phyloP scores from a whole-genome alignment of 2,113 vertebrate species.

The Psittacara wagleri region DNA sequence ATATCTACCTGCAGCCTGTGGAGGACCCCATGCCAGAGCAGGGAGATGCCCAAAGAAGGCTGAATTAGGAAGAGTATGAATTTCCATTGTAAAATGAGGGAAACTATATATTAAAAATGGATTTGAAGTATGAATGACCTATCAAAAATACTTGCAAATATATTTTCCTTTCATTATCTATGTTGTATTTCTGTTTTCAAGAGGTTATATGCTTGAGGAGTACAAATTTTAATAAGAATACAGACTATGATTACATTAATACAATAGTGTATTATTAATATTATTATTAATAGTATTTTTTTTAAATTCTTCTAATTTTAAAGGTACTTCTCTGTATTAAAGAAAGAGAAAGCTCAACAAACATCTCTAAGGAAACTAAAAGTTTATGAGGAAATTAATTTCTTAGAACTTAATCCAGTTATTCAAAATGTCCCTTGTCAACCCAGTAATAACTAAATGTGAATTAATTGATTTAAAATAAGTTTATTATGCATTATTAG shows the following conservation, averaged over 20 bases:
- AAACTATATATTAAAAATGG: not conserved
- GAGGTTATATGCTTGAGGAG: not conserved
- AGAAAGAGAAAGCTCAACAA: not conserved
- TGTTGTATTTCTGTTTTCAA: not conserved
- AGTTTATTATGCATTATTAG: not conserved
- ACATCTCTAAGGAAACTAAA: not conserved
- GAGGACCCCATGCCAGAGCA: not conserved
- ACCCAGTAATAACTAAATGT: not conserved
- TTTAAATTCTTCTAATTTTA: not conserved
- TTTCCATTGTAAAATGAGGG: not conserved
- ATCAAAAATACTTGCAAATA: not conserved
- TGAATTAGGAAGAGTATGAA: not conserved
- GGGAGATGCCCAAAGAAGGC: not conserved
- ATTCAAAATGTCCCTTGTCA: not conserved
- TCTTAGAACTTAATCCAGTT: slow-evolving; percentile 3
- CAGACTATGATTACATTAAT: not conserved
- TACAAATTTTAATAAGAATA: not conserved
- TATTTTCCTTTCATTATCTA: not conserved
- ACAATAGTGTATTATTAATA: not conserved
- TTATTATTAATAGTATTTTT: not conserved
- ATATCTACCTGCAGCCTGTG: not conserved
- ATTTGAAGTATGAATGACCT: not conserved
- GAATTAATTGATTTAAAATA: slow-evolving; percentile 11
- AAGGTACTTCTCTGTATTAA: not conserved
- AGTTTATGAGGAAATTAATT: not conserved